A percentile compares a stretch with the other conserved stretches of the same genome.
phyloP scores from a whole-genome alignment of 2,797 vertebrate genomes.

The Tapera naevia region DNA sequence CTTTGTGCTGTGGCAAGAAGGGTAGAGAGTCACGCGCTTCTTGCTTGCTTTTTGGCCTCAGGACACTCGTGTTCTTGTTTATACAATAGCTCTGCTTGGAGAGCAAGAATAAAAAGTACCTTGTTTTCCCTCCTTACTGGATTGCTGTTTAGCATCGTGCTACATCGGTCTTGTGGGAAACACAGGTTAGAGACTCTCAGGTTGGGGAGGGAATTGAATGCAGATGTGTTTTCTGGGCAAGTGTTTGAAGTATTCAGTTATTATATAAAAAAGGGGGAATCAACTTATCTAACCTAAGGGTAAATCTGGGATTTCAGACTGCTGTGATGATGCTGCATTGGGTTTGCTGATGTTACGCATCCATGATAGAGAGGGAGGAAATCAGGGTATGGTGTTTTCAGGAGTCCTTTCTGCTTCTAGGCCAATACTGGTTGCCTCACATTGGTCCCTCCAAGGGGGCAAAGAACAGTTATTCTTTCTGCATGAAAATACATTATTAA shows the following conservation, averaged over 20 bases:
- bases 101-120: conserved; percentile 52
- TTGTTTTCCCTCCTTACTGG: conserved; percentile 22
- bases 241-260: background rate
- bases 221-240: conserved; percentile 15
- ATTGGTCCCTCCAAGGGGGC: background rate
- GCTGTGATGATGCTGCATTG: background rate
- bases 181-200: conserved; percentile 35
- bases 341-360: background rate
- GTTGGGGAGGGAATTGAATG: conserved; percentile 23
- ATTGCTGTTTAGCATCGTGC: conserved; percentile 52
- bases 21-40: conserved; percentile 9
- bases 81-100: conserved; percentile 57
- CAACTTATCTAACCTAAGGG: background rate
- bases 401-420: background rate
- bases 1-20: background rate
- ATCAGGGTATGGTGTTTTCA: accelerated
- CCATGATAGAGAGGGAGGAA: background rate
- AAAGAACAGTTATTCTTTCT: background rate
- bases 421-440: background rate
- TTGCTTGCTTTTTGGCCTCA: conserved; percentile 57
- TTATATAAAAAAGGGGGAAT: background rate
- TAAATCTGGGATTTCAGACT: background rate
- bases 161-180: conserved; percentile 38
- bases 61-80: conserved; percentile 67
- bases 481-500: background rate